These are phyloP conservation scores for Columbina picui DNA, from an alignment of 2,113 vertebrate species.

Conservation along the genomic window DNA sequence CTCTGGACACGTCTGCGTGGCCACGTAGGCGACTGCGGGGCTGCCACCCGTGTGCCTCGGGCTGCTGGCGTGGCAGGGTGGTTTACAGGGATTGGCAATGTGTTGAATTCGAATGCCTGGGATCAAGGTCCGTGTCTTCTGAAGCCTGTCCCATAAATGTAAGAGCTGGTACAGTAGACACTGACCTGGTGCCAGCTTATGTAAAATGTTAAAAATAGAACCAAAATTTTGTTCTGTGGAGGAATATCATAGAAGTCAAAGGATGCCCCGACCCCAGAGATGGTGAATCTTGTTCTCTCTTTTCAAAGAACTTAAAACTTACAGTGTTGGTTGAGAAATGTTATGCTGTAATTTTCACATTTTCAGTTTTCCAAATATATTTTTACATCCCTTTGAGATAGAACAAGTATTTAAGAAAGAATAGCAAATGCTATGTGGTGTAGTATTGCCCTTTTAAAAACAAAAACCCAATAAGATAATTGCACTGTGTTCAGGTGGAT, in stretches of 20 bases:
- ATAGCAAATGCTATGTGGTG: rapidly evolving
- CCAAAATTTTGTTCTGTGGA: not conserved
- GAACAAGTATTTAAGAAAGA: not conserved
- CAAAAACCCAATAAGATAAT: not conserved
- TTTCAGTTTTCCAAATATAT: not conserved
- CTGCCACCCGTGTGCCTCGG: not conserved
- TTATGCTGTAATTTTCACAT: not conserved
- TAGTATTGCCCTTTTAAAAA: not conserved
- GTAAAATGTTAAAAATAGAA: not conserved
- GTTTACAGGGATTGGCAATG: not conserved
- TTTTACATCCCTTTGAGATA: not conserved
- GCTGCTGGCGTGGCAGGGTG: not conserved
- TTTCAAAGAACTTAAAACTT: not conserved
- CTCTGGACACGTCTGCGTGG: not conserved
- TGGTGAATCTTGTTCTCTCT: not conserved
- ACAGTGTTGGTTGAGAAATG: not conserved
- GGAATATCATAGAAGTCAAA: not conserved
- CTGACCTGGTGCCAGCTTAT: not conserved
- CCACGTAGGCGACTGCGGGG: not conserved
- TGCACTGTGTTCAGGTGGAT: not conserved
- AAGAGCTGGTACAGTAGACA: not conserved
- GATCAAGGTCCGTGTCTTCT: not conserved
- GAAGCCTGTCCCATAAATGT: not conserved
- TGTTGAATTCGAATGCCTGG: rapidly evolving
- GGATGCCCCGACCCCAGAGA: not conserved